These are phyloP conservation scores for Ploceus nigricollis DNA, from an alignment of 2,113 vertebrate species.

Conservation along the genomic window DNA sequence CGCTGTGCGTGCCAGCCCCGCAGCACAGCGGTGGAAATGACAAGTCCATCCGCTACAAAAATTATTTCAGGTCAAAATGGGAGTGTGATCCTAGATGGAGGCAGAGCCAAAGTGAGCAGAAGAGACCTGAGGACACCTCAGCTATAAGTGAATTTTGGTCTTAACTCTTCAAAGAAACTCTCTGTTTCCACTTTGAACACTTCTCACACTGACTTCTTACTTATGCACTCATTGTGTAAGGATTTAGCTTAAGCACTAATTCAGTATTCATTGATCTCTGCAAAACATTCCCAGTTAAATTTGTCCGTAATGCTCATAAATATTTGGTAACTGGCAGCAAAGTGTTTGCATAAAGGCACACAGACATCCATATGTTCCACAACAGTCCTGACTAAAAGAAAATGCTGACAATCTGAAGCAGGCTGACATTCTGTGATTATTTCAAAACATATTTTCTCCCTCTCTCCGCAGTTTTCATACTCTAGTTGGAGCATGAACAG, in stretches of 20 bases:
- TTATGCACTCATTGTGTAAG: rapidly evolving
- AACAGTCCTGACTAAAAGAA: background rate
- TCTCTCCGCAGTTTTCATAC: background rate
- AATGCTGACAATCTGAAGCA: background rate
- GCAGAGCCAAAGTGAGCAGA: background rate
- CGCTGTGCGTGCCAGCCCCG: rapidly evolving
- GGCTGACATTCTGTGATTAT: background rate
- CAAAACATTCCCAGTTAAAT: background rate
- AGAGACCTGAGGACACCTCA: background rate
- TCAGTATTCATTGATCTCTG: background rate
- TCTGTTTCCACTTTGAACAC: rapidly evolving
- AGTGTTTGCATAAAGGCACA: background rate
- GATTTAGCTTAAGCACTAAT: background rate
- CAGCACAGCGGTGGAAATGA: background rate
- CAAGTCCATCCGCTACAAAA: background rate
- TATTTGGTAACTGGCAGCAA: background rate
- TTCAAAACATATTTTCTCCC: background rate
- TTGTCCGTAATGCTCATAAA: background rate
- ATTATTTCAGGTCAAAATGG: background rate
- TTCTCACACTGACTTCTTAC: background rate
- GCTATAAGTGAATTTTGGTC: background rate
- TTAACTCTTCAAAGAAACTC: background rate
- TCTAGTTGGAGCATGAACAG: background rate
- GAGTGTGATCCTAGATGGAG: background rate
- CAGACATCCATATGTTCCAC: background rate